Percentiles rank a stretch among this genome's conserved stretches.
Conservation (phyloP, 2,888 invertebrate species). For the Plusia festucae region DNA sequence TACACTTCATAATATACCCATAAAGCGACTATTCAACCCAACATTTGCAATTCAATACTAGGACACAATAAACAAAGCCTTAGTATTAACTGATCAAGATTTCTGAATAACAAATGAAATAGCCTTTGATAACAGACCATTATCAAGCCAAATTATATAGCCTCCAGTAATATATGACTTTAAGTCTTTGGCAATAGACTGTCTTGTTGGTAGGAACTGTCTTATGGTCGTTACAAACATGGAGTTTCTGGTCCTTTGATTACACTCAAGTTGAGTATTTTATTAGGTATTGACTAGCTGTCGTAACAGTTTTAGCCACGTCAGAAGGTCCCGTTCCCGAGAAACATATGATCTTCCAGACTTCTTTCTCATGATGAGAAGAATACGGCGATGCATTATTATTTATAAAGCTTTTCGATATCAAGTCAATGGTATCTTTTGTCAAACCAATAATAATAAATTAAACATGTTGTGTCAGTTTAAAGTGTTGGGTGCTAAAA, state of each 20-base stretch:
- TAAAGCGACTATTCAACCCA: constrained; percentile 4
- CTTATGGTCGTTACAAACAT: background rate
- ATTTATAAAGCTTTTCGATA: no score
- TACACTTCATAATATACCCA: background rate
- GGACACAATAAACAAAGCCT: constrained; percentile 5
- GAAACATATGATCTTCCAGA: no score
- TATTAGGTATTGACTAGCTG: no score
- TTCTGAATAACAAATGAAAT: constrained; percentile 45
- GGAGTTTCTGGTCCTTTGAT: background rate
- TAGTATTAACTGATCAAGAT: constrained; percentile 17
- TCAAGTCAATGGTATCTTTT: no score
- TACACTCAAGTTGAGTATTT: background rate
- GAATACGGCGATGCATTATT: no score
- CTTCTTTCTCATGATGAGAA: no score
- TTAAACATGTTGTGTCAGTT: no score
- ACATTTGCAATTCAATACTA: constrained; percentile 4
- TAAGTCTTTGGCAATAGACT: constrained; percentile 15
- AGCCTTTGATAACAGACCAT: constrained; percentile 34
- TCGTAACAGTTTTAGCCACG: no score
- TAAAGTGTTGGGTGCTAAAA: no score
- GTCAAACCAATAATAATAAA: no score
- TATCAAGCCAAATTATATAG: constrained; percentile 38
- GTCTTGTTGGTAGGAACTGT: background rate
- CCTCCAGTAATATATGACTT: constrained; percentile 21
- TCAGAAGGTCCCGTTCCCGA: no score